Evolutionary conservation across 2,888 invertebrate genomes (phyloP).

Genomic region (Quadroppia sp.): DNA sequence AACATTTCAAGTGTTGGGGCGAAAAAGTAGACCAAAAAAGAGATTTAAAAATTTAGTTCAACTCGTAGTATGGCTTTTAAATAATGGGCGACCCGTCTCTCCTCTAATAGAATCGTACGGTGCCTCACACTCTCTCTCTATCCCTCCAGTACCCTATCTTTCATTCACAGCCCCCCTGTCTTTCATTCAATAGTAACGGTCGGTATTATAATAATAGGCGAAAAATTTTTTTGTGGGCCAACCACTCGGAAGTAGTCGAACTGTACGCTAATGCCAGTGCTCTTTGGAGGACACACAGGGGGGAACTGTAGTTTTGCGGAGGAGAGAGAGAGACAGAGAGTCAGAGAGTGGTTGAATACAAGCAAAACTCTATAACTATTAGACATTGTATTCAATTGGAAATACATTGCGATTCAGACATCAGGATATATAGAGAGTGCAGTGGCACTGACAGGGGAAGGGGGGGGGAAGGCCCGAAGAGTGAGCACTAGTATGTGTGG

Average conservation of each 20-base stretch:
- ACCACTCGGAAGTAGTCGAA: constrained; percentile 35
- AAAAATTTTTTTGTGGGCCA: constrained; percentile 23
- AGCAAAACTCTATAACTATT: not conserved
- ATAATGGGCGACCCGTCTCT: not conserved
- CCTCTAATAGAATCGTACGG: not conserved
- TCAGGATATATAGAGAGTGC: not conserved
- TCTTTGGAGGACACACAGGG: not conserved
- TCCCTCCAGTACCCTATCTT: not conserved
- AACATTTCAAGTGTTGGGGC: not conserved
- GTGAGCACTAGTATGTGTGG: not conserved
- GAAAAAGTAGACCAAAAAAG: constrained; percentile 24
- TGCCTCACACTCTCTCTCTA: not conserved
- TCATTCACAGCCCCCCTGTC: not conserved
- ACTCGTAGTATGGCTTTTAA: no score
- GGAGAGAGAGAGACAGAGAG: not conserved
- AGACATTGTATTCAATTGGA: constrained; percentile 10
- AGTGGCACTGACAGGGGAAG: not conserved
- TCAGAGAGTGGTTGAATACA: constrained; percentile 3
- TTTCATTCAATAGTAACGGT: constrained; percentile 27
- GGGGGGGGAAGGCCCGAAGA: not conserved
- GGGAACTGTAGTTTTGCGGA: not conserved
- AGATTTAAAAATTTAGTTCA: constrained; percentile 13
- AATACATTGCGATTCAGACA: constrained; percentile 12
- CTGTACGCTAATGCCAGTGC: not conserved
- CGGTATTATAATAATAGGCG: constrained; percentile 10